Evolutionary conservation across 2,797 vertebrate species (phyloP).

Genomic region (Mionectes olivaceus): DNA sequence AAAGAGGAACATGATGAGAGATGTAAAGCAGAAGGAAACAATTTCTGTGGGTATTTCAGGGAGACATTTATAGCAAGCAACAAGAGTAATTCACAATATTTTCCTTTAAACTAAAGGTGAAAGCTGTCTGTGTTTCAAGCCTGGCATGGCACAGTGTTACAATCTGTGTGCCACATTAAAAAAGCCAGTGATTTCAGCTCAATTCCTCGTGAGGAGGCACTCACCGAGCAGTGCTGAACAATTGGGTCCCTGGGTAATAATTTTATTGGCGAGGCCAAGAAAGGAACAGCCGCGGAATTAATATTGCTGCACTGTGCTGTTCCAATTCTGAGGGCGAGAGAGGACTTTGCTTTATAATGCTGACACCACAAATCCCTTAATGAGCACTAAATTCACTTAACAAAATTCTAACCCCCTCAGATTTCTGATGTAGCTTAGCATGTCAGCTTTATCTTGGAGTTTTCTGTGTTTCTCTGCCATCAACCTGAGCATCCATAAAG

Average conservation of each 20-base stretch:
- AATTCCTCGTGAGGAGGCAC: neutral
- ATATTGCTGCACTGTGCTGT: conserved; percentile 55
- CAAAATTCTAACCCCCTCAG: conserved; percentile 59
- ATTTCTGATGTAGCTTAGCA: conserved; percentile 2
- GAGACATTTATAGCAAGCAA: neutral
- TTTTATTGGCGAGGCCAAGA: conserved; percentile 61
- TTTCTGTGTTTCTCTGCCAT: neutral
- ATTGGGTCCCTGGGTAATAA: conserved; percentile 58
- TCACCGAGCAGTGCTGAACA: neutral
- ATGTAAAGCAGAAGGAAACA: conserved; percentile 26
- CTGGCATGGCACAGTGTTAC: accelerated
- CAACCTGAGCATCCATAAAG: conserved; percentile 30
- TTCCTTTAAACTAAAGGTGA: neutral
- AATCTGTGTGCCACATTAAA: neutral
- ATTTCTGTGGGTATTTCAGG: conserved; percentile 7
- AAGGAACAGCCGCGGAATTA: conserved; percentile 29
- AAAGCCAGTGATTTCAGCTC: neutral
- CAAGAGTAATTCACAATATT: neutral
- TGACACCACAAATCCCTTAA: conserved; percentile 63
- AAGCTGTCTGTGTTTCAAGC: neutral
- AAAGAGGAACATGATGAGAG: neutral
- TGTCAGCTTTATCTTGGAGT: neutral
- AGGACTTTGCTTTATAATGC: conserved; percentile 61
- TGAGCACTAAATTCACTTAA: conserved; percentile 64
- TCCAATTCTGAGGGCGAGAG: conserved; percentile 18